Conservation (phyloP, 2,888 invertebrate genomes). For the Drosophila putrida region DNA sequence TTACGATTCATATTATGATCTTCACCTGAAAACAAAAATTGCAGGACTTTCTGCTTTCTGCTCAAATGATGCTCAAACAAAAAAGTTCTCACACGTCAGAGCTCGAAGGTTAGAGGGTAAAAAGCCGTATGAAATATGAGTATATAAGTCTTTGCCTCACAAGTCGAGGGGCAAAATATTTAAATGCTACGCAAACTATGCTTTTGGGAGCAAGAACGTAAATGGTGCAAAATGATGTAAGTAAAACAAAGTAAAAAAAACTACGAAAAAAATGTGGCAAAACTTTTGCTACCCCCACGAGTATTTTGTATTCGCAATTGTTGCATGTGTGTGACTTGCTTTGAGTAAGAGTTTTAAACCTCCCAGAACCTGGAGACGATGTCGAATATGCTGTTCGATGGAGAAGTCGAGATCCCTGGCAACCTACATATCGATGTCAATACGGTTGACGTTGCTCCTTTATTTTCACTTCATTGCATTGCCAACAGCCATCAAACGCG, state of each 20-base stretch:
- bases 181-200: constrained; percentile 70
- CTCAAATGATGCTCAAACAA: constrained; percentile 18
- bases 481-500: constrained; percentile 24
- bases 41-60: constrained; percentile 20
- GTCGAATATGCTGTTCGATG: neutral
- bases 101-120: constrained; percentile 12
- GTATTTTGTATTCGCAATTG: constrained; percentile 38
- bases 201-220: constrained; percentile 39
- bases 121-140: constrained; percentile 16
- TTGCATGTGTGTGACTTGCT: constrained; percentile 25
- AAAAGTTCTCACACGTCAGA: constrained; percentile 44
- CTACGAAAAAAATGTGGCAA: constrained; percentile 8
- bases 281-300: constrained; percentile 47
- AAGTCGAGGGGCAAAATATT: constrained; percentile 66
- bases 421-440: constrained; percentile 55
- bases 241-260: constrained; percentile 9
- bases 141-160: constrained; percentile 8
- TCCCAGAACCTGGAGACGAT: neutral
- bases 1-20: constrained; percentile 9
- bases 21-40: constrained; percentile 5
- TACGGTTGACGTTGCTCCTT: constrained; percentile 31
- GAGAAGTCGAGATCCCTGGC: neutral
- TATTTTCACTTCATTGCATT: constrained; percentile 62
- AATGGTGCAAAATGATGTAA: constrained; percentile 24
- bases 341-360: constrained; percentile 5